These are phyloP conservation scores for Sebastolobus alascanus DNA, from an alignment of 2,797 vertebrate species.

Conservation along the genomic window DNA sequence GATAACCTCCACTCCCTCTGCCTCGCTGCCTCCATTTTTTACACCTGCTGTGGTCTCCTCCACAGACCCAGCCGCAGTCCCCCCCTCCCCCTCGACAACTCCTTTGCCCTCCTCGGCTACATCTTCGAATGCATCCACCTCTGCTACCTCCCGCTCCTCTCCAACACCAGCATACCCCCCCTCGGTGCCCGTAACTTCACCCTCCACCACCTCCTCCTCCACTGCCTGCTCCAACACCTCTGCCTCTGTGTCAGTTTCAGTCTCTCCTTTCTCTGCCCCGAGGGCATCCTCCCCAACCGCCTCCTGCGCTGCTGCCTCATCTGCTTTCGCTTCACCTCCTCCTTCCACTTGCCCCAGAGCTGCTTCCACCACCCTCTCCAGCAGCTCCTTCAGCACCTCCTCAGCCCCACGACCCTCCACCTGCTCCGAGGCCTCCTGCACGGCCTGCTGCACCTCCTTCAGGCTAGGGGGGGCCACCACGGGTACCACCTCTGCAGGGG, in stretches of 20 bases:
- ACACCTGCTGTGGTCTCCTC: slow-evolving; percentile 29
- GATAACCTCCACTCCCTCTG: slow-evolving; percentile 27
- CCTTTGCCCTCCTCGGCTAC: slow-evolving; percentile 25
- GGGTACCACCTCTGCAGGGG: slow-evolving; percentile 56
- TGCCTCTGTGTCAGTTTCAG: slow-evolving; percentile 31
- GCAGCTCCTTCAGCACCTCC: slow-evolving; percentile 74
- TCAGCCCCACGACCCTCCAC: slow-evolving; percentile 72
- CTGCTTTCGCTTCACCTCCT: slow-evolving; percentile 49
- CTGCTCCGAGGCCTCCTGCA: slow-evolving; percentile 80
- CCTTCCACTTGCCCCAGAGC: slow-evolving; percentile 62
- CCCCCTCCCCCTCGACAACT: slow-evolving; percentile 22
- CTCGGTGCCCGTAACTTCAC: slow-evolving; percentile 13
- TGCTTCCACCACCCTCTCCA: slow-evolving; percentile 81
- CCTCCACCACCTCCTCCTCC: slow-evolving; percentile 21
- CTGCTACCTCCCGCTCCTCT: slow-evolving; percentile 35
- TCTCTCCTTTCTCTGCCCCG: slow-evolving; percentile 13
- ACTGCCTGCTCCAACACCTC: slow-evolving; percentile 38
- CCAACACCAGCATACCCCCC: slow-evolving; percentile 27
- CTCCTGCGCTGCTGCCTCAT: slow-evolving; percentile 39
- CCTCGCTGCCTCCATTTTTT: slow-evolving; percentile 37
- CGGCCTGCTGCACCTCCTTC: slow-evolving; percentile 79
- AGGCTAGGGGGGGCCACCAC: slow-evolving; percentile 73
- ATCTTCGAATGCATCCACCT: slow-evolving; percentile 31
- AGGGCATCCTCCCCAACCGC: background rate
- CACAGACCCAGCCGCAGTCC: slow-evolving; percentile 28